These are phyloP conservation scores for Drosophila elegans DNA, from an alignment of 1,140 invertebrate genomes.

Conservation along the genomic window DNA sequence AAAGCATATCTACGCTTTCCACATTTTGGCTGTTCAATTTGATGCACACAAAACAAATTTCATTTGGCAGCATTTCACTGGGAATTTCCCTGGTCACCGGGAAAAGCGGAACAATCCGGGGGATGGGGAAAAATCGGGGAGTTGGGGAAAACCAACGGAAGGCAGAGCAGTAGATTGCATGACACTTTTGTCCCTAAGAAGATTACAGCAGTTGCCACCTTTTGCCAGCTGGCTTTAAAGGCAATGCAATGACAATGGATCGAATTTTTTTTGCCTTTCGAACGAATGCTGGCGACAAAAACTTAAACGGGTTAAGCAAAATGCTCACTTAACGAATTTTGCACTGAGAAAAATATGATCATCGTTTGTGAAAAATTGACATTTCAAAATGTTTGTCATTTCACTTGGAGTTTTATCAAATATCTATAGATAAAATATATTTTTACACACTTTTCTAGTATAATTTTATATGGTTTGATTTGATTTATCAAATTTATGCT, in stretches of 20 bases:
- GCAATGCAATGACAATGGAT: constrained; percentile 24
- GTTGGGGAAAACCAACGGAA: not conserved
- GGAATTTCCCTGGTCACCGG: not conserved
- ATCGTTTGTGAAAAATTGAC: too few species aligned
- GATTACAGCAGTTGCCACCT: constrained; percentile 57
- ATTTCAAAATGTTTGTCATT: too few species aligned
- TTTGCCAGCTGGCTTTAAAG: constrained; percentile 15
- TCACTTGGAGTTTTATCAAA: too few species aligned
- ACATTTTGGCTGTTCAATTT: constrained; percentile 75
- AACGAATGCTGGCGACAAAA: constrained; percentile 2
- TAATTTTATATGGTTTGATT: too few species aligned
- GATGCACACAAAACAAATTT: constrained; percentile 71
- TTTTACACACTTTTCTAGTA: too few species aligned
- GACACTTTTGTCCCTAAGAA: constrained; percentile 70
- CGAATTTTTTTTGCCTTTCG: constrained; percentile 13
- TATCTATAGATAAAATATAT: too few species aligned
- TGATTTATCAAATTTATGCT: too few species aligned
- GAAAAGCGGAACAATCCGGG: not conserved
- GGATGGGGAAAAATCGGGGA: not conserved
- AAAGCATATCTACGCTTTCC: constrained; percentile 45
- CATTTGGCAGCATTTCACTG: constrained; percentile 37
- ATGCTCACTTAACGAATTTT: not conserved
- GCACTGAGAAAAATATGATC: not conserved
- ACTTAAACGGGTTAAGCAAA: not conserved
- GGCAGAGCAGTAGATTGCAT: constrained; percentile 36